Percentiles rank a stretch among this genome's conserved stretches.
Evolutionary conservation across 2,888 invertebrate genomes (phyloP).

Genomic region (Cactoblastis cactorum): DNA sequence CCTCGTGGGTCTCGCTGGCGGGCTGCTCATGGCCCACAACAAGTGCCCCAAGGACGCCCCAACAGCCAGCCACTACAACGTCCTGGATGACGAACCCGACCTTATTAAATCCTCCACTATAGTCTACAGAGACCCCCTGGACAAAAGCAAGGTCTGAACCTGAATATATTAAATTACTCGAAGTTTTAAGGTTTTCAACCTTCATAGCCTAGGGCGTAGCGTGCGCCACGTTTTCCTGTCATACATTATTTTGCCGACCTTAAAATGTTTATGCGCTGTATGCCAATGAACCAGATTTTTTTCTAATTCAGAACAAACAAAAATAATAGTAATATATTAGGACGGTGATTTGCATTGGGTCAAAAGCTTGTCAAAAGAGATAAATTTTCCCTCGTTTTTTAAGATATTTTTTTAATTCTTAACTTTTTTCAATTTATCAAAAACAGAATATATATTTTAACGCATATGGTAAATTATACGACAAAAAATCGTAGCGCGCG

Average conservation of each 20-base stretch:
- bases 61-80: slow-evolving; percentile 25
- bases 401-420: too few species aligned
- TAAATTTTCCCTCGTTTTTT: too few species aligned
- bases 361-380: too few species aligned
- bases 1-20: slow-evolving; percentile 89
- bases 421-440: too few species aligned
- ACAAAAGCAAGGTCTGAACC: slow-evolving; percentile 34
- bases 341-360: too few species aligned
- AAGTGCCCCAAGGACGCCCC: slow-evolving; percentile 54
- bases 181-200: background rate
- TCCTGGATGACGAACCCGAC: slow-evolving; percentile 57
- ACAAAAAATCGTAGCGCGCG: background rate
- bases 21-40: slow-evolving; percentile 81
- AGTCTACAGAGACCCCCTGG: slow-evolving; percentile 61
- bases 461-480: background rate
- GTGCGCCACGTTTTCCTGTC: too few species aligned
- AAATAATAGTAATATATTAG: too few species aligned
- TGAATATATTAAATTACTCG: background rate
- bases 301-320: too few species aligned
- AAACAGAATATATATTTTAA: background rate
- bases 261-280: too few species aligned
- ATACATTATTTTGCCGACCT: too few species aligned
- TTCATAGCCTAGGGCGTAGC: background rate
- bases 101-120: slow-evolving; percentile 66
- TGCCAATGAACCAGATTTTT: too few species aligned